Evolutionary conservation across 1,140 invertebrate genomes (phyloP), one percentile per base, ranked within the genome.

Genomic region (Drosophila baimaii): DNA sequence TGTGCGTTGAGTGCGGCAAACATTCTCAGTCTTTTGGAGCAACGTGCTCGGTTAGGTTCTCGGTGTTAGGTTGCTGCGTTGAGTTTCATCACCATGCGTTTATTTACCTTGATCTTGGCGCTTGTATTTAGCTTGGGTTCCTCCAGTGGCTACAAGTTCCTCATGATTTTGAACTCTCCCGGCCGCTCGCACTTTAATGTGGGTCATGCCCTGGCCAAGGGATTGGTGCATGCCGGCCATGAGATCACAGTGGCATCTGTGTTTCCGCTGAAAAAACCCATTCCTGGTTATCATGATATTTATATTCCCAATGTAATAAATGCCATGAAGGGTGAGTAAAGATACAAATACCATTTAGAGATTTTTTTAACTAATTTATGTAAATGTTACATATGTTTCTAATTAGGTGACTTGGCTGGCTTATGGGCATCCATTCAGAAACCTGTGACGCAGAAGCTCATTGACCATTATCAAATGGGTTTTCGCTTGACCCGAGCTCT

Each of bases 101-200:
- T 71, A 21, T 39, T 63, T 17, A 13, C 39, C 8, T 57, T 78
- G 51, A 33, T 62, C 4, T 41, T 71, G 35, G 51, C 27, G 35
- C 31, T 77, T n/a, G 6, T 77, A 9, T 10, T 56, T 12, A 58
- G 46, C 35, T 15, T 70, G 27, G 44, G 23, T 4, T 19, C 21
- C 33, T 55, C 47, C 12, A 37, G 10, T 55, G 75, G 61, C 33
- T 90, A 84, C 51, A 79, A 78, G n/a, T 76, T 72, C 37, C 65
- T 90, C 21, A 93, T 92, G 10, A 47, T 94, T 3, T 92, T 94
- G 56, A 92, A 93, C 0, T 82, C 93, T 12, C 82, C 91, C 1
- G 92, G 85, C 0, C 93, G 92, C 71, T 95, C 94, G 55, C 95
- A 95, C 71, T 94, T 92, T 29, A 92, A 93, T 51, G 90, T 94